phyloP scores from a whole-genome alignment of 2,113 vertebrate species.

The Indri indri region DNA sequence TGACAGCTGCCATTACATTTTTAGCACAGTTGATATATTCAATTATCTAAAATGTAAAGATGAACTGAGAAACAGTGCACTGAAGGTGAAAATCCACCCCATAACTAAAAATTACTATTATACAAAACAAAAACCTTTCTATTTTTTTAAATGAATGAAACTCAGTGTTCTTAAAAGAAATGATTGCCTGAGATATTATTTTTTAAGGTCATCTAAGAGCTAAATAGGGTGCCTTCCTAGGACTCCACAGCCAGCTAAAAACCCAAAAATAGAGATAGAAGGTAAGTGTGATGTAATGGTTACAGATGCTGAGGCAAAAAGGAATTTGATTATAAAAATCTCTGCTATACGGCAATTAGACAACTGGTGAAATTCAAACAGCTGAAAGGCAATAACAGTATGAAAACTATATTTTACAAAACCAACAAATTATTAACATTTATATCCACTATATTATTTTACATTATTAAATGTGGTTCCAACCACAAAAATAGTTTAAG shows the following conservation, averaged over 20 bases:
- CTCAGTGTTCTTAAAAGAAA: constrained; percentile 46
- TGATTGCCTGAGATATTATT: neutral
- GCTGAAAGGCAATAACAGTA: neutral
- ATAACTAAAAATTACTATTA: constrained; percentile 10
- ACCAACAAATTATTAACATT: neutral
- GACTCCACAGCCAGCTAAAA: neutral
- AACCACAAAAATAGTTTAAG: neutral
- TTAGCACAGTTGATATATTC: neutral
- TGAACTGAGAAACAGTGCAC: neutral
- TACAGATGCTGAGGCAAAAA: neutral
- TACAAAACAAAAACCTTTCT: neutral
- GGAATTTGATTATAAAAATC: neutral
- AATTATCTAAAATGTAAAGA: constrained; percentile 40
- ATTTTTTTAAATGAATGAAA: constrained; percentile 44
- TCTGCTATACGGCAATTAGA: neutral
- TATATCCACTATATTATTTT: neutral
- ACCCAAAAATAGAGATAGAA: neutral
- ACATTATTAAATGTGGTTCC: constrained; percentile 11
- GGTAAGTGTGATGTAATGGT: neutral
- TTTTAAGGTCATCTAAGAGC: constrained; percentile 18
- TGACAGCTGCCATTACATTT: neutral
- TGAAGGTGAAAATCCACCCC: constrained; percentile 9
- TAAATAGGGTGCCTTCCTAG: neutral
- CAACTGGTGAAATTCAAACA: neutral
- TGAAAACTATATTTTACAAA: neutral